These are phyloP conservation scores for Dastarcus helophoroides DNA, from an alignment of 2,888 invertebrate genomes.

Conservation along the genomic window DNA sequence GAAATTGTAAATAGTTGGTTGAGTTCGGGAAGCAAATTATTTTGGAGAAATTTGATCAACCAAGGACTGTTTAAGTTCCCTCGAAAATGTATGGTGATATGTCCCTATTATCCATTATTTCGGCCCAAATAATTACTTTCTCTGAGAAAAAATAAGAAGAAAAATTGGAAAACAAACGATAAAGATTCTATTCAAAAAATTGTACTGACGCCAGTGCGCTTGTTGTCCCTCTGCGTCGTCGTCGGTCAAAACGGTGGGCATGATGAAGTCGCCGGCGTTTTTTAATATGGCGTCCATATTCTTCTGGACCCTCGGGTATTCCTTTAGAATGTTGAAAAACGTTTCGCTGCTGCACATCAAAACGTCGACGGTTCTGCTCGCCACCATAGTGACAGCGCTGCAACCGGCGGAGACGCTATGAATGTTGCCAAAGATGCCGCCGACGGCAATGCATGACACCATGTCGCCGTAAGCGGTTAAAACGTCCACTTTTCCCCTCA, in stretches of 20 bases:
- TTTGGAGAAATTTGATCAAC: no score
- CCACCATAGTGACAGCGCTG: conserved; percentile 39
- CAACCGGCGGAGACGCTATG: conserved; percentile 36
- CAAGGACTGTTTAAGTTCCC: no score
- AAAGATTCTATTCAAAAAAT: no score
- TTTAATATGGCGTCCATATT: conserved; percentile 38
- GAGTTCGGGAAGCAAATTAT: no score
- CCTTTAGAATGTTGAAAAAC: conserved; percentile 42
- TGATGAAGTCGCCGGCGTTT: conserved; percentile 39
- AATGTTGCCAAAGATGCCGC: conserved; percentile 45
- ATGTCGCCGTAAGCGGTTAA: conserved; percentile 38
- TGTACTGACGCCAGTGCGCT: no score
- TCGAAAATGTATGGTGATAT: no score
- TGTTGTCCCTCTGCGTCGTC: no score
- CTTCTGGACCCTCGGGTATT: conserved; percentile 38
- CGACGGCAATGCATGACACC: conserved; percentile 43
- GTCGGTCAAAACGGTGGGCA: conserved; percentile 29
- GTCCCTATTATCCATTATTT: no score
- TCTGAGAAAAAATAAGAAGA: no score
- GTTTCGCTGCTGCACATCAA: conserved; percentile 39
- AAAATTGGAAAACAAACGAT: no score
- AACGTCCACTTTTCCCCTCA: conserved; percentile 38
- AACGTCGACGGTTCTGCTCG: conserved; percentile 41
- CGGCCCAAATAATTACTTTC: no score
- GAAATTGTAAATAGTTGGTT: no score